Evolutionary conservation across 92 coral and sea anemone species (phyloP).

Genomic region (Bergia sp.): DNA sequence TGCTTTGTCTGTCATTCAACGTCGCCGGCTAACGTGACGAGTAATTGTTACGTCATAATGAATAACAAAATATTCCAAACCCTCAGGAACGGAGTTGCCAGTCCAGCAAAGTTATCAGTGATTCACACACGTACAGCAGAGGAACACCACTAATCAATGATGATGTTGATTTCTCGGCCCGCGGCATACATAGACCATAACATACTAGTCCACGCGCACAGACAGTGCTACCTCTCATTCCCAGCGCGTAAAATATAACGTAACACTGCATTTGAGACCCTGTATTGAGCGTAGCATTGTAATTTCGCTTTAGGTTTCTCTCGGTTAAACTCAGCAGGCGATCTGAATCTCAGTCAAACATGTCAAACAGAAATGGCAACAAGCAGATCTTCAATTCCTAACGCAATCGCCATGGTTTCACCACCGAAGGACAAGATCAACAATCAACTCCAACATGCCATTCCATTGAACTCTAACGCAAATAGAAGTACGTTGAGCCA

Average conservation of each 20-base stretch:
- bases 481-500: background rate
- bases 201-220: background rate
- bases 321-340: slow-evolving; percentile 35
- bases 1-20: too few relatives aligned
- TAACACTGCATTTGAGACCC: background rate
- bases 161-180: too few relatives aligned
- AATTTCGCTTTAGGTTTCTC: slow-evolving; percentile 12
- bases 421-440: background rate
- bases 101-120: too few relatives aligned
- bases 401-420: background rate
- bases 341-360: slow-evolving; percentile 31
- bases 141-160: too few relatives aligned
- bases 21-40: too few relatives aligned
- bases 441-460: background rate
- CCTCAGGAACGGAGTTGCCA: too few relatives aligned
- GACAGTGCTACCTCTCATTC: too few relatives aligned
- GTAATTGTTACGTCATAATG: too few relatives aligned
- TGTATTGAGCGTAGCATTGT: too few relatives aligned
- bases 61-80: too few relatives aligned
- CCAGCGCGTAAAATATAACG: background rate
- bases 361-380: slow-evolving; percentile 10
- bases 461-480: background rate
- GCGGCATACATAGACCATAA: too few relatives aligned
- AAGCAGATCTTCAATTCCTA: slow-evolving; percentile 27
- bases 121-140: too few relatives aligned